phyloP scores from a whole-genome alignment of 1,140 invertebrate species.

The Geopemphigus sp. region DNA sequence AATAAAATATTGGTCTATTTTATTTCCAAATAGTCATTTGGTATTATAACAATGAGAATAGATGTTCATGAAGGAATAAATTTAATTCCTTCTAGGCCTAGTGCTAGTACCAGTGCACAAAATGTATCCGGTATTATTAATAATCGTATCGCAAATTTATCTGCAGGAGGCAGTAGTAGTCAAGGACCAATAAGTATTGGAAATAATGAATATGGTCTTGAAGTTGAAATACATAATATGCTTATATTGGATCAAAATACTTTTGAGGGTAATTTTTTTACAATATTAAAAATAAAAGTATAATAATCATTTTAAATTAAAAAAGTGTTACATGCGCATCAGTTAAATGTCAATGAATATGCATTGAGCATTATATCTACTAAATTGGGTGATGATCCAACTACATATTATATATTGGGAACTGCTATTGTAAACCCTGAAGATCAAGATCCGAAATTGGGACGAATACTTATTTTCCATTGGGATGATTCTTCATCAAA shows the following conservation, averaged over 20 bases:
- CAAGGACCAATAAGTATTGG: constrained; percentile 63
- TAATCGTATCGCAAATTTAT: constrained; percentile 54
- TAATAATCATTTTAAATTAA: constrained; percentile 8
- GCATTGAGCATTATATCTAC: constrained; percentile 86
- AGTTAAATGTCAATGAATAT: constrained; percentile 84
- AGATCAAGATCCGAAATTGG: constrained; percentile 88
- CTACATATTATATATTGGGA: constrained; percentile 90
- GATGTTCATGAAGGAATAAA: constrained; percentile 77
- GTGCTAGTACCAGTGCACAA: constrained; percentile 75
- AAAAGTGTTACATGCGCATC: constrained; percentile 84
- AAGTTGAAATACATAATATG: constrained; percentile 89
- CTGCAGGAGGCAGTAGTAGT: constrained; percentile 55
- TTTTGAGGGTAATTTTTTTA: constrained; percentile 71
- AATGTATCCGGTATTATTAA: constrained; percentile 58
- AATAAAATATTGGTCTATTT: background rate
- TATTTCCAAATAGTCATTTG: constrained; percentile 73
- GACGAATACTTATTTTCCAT: constrained; percentile 87
- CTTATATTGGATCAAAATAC: constrained; percentile 95
- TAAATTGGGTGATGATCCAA: constrained; percentile 86
- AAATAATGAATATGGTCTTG: constrained; percentile 58
- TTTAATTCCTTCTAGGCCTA: constrained; percentile 66
- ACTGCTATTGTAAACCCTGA: constrained; percentile 91
- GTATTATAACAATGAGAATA: constrained; percentile 84
- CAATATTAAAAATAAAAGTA: background rate
- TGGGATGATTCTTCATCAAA: constrained; percentile 80